Conservation (phyloP, 2,113 vertebrate species). For the Corynorhinus townsendii region DNA sequence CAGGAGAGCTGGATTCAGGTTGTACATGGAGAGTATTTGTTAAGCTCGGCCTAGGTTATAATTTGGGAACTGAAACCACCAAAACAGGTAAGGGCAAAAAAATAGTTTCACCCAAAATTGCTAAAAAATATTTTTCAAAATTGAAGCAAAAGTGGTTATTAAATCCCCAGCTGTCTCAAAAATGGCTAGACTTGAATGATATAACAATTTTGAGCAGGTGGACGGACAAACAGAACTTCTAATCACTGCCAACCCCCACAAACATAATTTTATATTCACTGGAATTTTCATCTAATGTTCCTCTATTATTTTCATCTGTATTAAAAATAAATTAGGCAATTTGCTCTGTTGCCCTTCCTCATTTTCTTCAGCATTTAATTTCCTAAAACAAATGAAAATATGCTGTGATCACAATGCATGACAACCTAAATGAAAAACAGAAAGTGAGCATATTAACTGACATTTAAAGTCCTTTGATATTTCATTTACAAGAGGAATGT, state of each 20-base stretch:
- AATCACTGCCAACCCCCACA: neutral
- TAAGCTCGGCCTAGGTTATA: neutral
- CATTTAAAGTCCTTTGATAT: conserved; percentile 34
- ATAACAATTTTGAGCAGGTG: neutral
- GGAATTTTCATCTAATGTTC: neutral
- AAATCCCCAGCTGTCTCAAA: neutral
- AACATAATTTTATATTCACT: neutral
- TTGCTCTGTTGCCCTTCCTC: conserved; percentile 26
- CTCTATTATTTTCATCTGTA: conserved; percentile 14
- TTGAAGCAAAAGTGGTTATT: neutral
- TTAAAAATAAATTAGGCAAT: conserved; percentile 51
- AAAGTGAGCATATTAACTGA: conserved; percentile 21
- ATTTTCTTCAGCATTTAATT: conserved; percentile 36
- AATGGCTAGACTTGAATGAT: neutral
- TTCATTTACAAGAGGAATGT: neutral
- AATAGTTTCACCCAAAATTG: neutral
- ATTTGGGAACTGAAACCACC: neutral
- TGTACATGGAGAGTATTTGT: neutral
- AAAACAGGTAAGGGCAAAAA: neutral
- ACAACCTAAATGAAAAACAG: conserved; percentile 7
- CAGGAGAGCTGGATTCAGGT: neutral
- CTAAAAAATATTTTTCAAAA: neutral
- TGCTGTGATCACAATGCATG: conserved; percentile 16
- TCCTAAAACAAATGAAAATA: conserved; percentile 56
- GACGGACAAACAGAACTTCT: neutral